A percentile compares a stretch with the other conserved stretches of the same genome.
Conservation (phyloP, 1,140 invertebrate species). For the Philotrypesis tridentata region DNA sequence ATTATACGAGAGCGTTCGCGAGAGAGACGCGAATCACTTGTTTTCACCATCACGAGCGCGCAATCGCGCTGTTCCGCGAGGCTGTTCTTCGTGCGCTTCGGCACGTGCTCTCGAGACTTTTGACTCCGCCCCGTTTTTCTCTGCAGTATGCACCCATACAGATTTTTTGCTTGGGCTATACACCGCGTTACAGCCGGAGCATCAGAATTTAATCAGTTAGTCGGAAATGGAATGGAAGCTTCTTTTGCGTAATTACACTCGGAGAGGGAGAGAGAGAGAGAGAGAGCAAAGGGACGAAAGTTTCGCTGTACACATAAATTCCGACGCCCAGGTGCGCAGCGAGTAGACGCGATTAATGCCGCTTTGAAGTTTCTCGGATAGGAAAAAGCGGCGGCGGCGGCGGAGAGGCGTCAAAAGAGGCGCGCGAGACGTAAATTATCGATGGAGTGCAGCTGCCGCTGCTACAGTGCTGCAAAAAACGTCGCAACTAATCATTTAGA, state of each 20-base stretch:
- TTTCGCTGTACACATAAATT: not conserved
- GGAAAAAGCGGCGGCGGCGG: not conserved
- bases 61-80: no score
- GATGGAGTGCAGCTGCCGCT: not conserved
- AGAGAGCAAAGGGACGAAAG: not conserved
- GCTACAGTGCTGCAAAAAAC: not conserved
- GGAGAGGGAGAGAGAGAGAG: no score
- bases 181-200: no score
- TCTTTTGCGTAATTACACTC: no score
- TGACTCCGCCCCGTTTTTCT: not conserved
- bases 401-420: slow-evolving; percentile 12
- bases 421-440: slow-evolving; percentile 7
- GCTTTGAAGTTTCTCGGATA: slow-evolving; percentile 12
- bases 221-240: not conserved
- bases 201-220: not conserved
- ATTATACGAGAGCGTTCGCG: no score
- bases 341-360: slow-evolving; percentile 5
- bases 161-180: no score
- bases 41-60: not conserved
- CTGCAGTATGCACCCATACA: not conserved
- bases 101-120: not conserved
- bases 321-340: not conserved
- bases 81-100: not conserved
- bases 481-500: slow-evolving; percentile 39
- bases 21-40: not conserved